Conservation (phyloP, 2,113 vertebrate genomes). For the Vulpes ferrilata region DNA sequence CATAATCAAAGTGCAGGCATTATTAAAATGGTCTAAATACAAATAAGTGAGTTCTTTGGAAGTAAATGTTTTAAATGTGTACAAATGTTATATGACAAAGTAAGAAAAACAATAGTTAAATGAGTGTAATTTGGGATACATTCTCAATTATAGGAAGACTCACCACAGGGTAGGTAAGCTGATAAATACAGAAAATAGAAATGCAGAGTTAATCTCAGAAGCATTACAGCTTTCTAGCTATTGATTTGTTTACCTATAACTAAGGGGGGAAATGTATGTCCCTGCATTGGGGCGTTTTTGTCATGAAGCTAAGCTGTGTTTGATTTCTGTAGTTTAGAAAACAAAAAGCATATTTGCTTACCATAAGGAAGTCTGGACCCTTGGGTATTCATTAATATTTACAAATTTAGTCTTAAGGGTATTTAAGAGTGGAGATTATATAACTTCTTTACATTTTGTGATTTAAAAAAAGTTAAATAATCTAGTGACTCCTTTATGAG, state of each 20-base stretch:
- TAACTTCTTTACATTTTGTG: neutral
- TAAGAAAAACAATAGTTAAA: neutral
- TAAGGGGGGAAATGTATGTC: neutral
- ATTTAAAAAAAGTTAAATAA: neutral
- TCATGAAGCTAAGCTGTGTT: neutral
- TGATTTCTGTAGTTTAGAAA: neutral
- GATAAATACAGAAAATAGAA: neutral
- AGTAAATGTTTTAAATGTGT: neutral
- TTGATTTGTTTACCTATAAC: neutral
- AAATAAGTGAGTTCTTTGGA: neutral
- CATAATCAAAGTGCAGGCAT: neutral
- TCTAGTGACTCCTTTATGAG: neutral
- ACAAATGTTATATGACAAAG: neutral
- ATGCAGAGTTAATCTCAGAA: neutral
- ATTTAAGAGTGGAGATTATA: neutral
- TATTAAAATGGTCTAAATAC: conserved; percentile 8
- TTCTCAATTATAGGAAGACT: neutral
- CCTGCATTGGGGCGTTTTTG: neutral
- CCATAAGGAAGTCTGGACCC: neutral
- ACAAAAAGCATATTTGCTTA: neutral
- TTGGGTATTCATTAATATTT: neutral
- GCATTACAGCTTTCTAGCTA: neutral
- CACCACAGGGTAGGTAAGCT: neutral
- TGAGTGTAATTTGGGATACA: neutral
- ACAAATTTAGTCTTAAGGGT: neutral